These are phyloP conservation scores for Drosophila robusta DNA, from an alignment of 2,888 invertebrate species.

Conservation along the genomic window DNA sequence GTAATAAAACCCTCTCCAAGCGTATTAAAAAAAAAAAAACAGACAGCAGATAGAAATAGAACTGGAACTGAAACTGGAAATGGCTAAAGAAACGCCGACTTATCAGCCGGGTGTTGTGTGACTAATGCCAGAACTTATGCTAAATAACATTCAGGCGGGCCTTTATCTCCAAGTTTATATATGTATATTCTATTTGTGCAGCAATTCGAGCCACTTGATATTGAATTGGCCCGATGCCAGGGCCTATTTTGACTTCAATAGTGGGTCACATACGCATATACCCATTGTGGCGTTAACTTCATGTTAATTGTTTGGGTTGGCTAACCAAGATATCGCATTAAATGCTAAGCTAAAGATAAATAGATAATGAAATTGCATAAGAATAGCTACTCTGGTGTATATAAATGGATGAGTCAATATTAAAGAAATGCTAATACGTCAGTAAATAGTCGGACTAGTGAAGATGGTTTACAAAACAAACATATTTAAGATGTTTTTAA, in stretches of 20 bases:
- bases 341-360: background rate
- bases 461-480: too few species aligned
- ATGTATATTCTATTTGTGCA: constrained; percentile 28
- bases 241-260: background rate
- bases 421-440: background rate
- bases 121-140: constrained; percentile 62
- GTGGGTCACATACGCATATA: constrained; percentile 19
- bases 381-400: background rate
- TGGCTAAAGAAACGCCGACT: constrained; percentile 11
- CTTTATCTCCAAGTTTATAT: constrained; percentile 18
- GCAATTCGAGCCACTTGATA: constrained; percentile 48
- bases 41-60: constrained; percentile 1
- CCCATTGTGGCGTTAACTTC: constrained; percentile 1
- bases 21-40: background rate
- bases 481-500: too few species aligned
- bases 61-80: background rate
- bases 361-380: constrained; percentile 16
- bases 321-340: constrained; percentile 24
- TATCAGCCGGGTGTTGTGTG: constrained; percentile 42
- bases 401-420: constrained; percentile 4
- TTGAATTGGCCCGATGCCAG: constrained; percentile 23
- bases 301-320: constrained; percentile 21
- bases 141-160: constrained; percentile 44
- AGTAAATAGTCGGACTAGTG: background rate
- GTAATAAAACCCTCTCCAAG: background rate